Percentiles rank a stretch among this genome's conserved stretches.
These are phyloP conservation scores for Leptopilina myrica DNA, from an alignment of 2,888 invertebrate genomes.

Conservation along the genomic window DNA sequence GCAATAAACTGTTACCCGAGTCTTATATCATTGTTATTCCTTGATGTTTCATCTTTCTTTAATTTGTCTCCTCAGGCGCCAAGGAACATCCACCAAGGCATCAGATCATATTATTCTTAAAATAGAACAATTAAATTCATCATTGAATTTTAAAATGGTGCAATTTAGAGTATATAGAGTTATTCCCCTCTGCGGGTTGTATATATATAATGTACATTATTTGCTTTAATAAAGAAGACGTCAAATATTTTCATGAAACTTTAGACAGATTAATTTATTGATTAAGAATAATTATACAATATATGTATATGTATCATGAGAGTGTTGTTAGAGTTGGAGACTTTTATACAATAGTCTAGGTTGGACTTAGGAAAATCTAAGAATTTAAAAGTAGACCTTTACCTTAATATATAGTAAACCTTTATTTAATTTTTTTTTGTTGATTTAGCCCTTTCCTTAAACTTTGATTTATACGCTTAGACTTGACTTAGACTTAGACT, in stretches of 20 bases:
- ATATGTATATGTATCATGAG: background rate
- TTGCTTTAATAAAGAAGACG: background rate
- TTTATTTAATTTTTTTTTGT: too few relatives aligned
- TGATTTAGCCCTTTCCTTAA: too few relatives aligned
- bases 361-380: too few relatives aligned
- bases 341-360: too few relatives aligned
- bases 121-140: constrained; percentile 26
- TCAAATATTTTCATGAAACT: constrained; percentile 3
- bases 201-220: background rate
- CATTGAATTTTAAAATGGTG: background rate
- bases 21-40: constrained; percentile 50
- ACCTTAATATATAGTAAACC: too few relatives aligned
- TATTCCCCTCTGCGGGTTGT: background rate
- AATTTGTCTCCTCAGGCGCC: constrained; percentile 41
- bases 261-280: background rate
- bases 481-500: too few relatives aligned
- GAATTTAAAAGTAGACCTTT: too few relatives aligned
- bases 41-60: constrained; percentile 44
- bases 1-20: constrained; percentile 49
- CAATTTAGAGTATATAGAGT: background rate
- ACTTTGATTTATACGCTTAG: too few relatives aligned
- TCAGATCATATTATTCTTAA: constrained; percentile 14
- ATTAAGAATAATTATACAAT: background rate
- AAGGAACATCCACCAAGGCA: constrained; percentile 45
- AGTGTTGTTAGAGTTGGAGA: too few relatives aligned